These are phyloP conservation scores for Gallinago jamesoni DNA, from an alignment of 2,113 vertebrate genomes.

Conservation along the genomic window DNA sequence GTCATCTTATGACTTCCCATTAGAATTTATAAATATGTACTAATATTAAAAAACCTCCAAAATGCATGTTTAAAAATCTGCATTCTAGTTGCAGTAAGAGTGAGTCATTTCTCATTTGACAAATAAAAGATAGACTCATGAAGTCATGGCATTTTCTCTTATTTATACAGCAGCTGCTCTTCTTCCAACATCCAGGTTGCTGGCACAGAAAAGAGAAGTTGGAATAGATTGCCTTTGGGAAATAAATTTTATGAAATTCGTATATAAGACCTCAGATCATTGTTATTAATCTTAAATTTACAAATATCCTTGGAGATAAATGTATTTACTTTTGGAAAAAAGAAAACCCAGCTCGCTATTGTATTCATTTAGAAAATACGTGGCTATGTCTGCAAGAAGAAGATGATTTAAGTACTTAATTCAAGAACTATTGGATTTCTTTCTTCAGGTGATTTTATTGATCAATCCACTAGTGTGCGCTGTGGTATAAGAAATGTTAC, in stretches of 20 bases:
- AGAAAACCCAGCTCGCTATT: not conserved
- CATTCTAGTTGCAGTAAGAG: not conserved
- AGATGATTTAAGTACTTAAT: slow-evolving; percentile 38
- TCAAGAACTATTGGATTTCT: slow-evolving; percentile 9
- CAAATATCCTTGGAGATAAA: slow-evolving; percentile 42
- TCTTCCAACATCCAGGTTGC: slow-evolving; percentile 9
- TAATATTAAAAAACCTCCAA: not conserved
- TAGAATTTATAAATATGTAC: slow-evolving; percentile 9
- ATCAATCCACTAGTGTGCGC: slow-evolving; percentile 77
- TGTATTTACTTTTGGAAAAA: slow-evolving; percentile 10
- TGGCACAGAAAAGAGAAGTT: not conserved
- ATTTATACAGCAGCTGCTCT: slow-evolving; percentile 36
- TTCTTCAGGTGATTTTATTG: not conserved
- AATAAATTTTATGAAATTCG: slow-evolving; percentile 41
- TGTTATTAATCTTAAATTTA: slow-evolving; percentile 52
- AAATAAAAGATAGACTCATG: slow-evolving; percentile 31
- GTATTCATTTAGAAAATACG: slow-evolving; percentile 19
- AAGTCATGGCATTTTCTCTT: slow-evolving; percentile 33
- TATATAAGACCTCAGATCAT: slow-evolving; percentile 42
- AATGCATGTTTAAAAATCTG: not conserved
- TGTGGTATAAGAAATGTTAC: slow-evolving; percentile 70
- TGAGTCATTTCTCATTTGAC: slow-evolving; percentile 22
- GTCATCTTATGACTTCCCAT: not conserved
- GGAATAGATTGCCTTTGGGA: slow-evolving; percentile 51
- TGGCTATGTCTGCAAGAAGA: not conserved